Evolutionary conservation across 2,113 vertebrate genomes (phyloP).

Genomic region (Malurus melanocephalus): DNA sequence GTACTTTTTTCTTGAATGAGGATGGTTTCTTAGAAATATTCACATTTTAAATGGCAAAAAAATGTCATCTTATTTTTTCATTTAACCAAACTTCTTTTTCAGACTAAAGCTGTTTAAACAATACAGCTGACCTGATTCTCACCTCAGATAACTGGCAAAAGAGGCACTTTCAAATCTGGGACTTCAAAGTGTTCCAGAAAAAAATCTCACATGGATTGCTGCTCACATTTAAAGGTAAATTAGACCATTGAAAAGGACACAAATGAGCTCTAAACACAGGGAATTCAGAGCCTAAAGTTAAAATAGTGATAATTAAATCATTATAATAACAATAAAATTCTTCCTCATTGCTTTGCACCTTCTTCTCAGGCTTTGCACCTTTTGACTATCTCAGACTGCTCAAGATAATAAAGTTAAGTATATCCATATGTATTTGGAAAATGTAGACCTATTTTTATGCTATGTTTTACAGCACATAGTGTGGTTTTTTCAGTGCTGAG

Average conservation of each 20-base stretch:
- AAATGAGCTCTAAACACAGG: background rate
- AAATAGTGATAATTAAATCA: background rate
- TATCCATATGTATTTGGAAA: background rate
- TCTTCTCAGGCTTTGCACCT: background rate
- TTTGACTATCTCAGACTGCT: background rate
- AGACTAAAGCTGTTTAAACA: slow-evolving; percentile 48
- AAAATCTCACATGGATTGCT: background rate
- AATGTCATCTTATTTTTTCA: background rate
- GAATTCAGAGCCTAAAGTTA: background rate
- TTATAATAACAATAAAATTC: background rate
- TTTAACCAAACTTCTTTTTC: slow-evolving; percentile 24
- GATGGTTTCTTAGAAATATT: slow-evolving; percentile 22
- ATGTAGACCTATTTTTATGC: background rate
- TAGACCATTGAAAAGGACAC: background rate
- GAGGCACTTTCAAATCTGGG: slow-evolving; percentile 15
- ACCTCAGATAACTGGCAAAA: slow-evolving; percentile 46
- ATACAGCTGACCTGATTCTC: slow-evolving; percentile 41
- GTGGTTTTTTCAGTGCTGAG: background rate
- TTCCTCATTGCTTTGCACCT: background rate
- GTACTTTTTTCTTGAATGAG: background rate
- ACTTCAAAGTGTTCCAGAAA: slow-evolving; percentile 35
- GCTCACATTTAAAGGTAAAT: slow-evolving; percentile 12
- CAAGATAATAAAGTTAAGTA: background rate
- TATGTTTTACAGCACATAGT: background rate
- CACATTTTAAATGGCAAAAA: slow-evolving; percentile 11